Percentiles rank a stretch among this genome's conserved stretches.
Conservation (phyloP, 2,888 invertebrate genomes). For the Nowickia ferox region DNA sequence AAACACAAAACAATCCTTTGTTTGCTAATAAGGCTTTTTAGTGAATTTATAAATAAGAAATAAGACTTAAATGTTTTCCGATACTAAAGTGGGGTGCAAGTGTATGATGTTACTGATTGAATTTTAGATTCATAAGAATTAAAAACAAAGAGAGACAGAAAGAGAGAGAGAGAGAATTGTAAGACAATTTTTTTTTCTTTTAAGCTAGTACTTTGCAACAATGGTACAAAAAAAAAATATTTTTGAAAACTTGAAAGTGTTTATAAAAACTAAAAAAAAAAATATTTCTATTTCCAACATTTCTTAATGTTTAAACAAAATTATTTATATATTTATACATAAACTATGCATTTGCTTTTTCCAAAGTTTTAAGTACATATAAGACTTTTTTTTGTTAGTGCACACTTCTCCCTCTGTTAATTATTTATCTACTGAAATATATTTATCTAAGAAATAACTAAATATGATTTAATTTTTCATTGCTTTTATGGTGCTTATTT, state of each 20-base stretch:
- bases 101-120: conserved; percentile 18
- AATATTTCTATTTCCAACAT: background rate
- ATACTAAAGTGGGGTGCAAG: background rate
- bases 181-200: conserved; percentile 49
- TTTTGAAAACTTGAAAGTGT: conserved; percentile 8
- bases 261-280: background rate
- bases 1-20: conserved; percentile 40
- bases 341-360: background rate
- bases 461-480: conserved; percentile 21
- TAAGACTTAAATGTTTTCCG: conserved; percentile 13
- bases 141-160: background rate
- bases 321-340: background rate
- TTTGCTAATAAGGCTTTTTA: conserved; percentile 63
- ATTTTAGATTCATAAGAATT: background rate
- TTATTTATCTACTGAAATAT: conserved; percentile 6
- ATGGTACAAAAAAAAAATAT: conserved; percentile 18
- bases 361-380: background rate
- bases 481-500: conserved; percentile 62
- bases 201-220: conserved; percentile 24
- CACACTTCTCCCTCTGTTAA: conserved; percentile 21
- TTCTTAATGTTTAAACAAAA: background rate
- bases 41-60: conserved; percentile 39
- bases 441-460: conserved; percentile 33
- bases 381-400: background rate
- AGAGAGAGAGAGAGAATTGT: conserved; percentile 49